phyloP scores from a whole-genome alignment of 2,113 vertebrate species.

The Acrocephalus arundinaceus region DNA sequence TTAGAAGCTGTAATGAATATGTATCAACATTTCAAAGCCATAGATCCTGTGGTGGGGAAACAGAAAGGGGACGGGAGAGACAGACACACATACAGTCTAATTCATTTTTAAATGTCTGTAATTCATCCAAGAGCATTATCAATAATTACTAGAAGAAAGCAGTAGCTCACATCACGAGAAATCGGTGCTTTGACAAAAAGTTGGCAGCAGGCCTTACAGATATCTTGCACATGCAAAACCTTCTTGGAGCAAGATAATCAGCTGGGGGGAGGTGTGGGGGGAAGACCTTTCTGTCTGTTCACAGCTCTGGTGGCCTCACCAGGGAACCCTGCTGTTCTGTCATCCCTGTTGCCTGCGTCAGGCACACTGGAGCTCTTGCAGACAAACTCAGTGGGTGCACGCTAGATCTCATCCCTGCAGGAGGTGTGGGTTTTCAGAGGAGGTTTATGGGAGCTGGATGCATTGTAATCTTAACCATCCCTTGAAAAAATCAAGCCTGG shows the following conservation, averaged over 20 bases:
- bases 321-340: constrained; percentile 9
- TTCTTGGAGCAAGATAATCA: constrained; percentile 37
- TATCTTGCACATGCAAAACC: constrained; percentile 29
- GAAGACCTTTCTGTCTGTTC: constrained; percentile 14
- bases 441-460: background rate
- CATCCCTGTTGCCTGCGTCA: background rate
- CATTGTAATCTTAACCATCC: background rate
- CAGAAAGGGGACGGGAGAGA: background rate
- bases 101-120: constrained; percentile 65
- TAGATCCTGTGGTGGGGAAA: constrained; percentile 35
- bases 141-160: constrained; percentile 63
- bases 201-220: constrained; percentile 34
- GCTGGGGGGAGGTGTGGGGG: background rate
- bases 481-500: background rate
- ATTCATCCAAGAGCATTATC: constrained; percentile 64
- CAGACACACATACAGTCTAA: constrained; percentile 47
- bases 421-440: background rate
- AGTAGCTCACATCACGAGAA: background rate
- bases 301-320: background rate
- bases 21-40: constrained; percentile 63
- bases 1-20: constrained; percentile 59
- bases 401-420: background rate
- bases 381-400: background rate
- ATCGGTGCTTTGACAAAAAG: constrained; percentile 36
- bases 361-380: background rate